These are phyloP conservation scores for Daboia siamensis DNA, from an alignment of 2,113 vertebrate genomes.

Conservation along the genomic window DNA sequence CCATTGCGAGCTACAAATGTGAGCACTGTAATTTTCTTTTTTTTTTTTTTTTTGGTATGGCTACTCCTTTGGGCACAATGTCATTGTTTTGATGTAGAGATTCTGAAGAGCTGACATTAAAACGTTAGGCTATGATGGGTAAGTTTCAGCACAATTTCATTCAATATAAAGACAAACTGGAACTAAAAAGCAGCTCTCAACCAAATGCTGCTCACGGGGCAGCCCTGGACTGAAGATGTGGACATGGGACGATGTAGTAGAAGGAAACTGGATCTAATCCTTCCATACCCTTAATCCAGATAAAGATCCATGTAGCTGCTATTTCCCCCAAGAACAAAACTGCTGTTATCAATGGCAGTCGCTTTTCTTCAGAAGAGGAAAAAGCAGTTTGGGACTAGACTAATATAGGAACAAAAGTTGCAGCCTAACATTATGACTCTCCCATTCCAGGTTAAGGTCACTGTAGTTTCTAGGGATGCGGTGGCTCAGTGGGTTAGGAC, in stretches of 20 bases:
- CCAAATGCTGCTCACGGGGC: background rate
- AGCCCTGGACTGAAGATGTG: background rate
- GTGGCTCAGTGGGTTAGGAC: no score
- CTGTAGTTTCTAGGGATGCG: background rate
- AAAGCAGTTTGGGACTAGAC: background rate
- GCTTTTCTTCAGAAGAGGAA: background rate
- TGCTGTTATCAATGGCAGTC: background rate
- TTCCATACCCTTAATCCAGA: background rate
- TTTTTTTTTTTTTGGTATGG: background rate
- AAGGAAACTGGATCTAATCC: background rate
- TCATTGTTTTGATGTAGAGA: background rate
- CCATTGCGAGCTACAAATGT: background rate
- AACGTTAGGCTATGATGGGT: background rate
- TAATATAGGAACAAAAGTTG: background rate
- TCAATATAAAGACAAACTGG: background rate
- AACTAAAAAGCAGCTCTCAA: background rate
- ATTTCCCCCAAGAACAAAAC: background rate
- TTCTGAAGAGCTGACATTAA: background rate
- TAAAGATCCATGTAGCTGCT: background rate
- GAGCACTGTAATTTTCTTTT: background rate
- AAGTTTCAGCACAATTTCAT: background rate
- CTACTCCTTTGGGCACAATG: background rate
- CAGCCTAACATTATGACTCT: background rate
- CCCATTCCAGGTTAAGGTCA: background rate
- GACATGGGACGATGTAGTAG: background rate